Evolutionary conservation across 2,797 vertebrate species (phyloP).

Genomic region (Myripristis murdjan): DNA sequence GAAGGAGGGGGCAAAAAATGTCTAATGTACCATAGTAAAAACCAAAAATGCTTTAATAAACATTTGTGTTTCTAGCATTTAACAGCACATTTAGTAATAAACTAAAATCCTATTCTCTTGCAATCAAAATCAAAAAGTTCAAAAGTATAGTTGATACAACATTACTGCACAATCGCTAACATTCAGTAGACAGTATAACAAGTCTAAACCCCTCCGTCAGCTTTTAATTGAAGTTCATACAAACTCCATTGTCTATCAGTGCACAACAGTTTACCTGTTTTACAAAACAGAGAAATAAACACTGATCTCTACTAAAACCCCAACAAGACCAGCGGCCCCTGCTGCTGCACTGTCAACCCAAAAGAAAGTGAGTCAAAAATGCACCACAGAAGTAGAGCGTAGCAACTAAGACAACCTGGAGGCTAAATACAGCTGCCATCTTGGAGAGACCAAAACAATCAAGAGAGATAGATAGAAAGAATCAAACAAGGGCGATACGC

Average conservation of each 20-base stretch:
- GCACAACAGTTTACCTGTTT: constrained; percentile 86
- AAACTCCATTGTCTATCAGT: constrained; percentile 83
- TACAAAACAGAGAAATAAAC: constrained; percentile 80
- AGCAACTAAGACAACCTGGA: constrained; percentile 86
- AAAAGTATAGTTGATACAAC: constrained; percentile 98
- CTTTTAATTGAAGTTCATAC: constrained; percentile 83
- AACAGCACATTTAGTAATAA: constrained; percentile 88
- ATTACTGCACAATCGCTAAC: constrained; percentile 95
- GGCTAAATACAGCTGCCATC: constrained; percentile 91
- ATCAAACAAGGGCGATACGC: constrained; percentile 90
- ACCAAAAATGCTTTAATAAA: constrained; percentile 81
- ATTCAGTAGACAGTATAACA: constrained; percentile 87
- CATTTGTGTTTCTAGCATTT: constrained; percentile 89
- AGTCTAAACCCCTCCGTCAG: constrained; percentile 87
- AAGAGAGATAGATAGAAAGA: constrained; percentile 64
- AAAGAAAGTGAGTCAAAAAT: constrained; percentile 82
- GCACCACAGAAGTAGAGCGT: constrained; percentile 85
- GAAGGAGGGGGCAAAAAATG: constrained; percentile 78
- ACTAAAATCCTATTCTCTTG: constrained; percentile 82
- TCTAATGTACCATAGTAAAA: constrained; percentile 80
- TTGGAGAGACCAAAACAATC: constrained; percentile 69
- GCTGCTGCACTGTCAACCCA: constrained; percentile 76
- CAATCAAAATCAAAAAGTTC: constrained; percentile 85
- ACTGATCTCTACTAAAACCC: constrained; percentile 82
- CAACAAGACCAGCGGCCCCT: constrained; percentile 72